phyloP scores from a whole-genome alignment of 1,140 invertebrate genomes.

The Chrysopa pallens region DNA sequence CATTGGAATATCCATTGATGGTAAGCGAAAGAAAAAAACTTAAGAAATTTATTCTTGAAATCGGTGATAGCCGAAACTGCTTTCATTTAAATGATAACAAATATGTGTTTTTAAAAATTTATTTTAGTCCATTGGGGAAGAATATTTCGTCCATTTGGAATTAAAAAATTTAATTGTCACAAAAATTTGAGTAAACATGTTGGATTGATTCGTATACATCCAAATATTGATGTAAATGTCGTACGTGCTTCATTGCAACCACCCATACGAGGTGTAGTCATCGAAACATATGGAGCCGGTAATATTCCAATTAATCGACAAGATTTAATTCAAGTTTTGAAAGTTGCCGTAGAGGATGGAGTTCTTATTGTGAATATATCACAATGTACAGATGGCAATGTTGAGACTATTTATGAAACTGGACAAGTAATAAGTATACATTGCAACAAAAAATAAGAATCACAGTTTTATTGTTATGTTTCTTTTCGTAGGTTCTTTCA shows the following conservation, averaged over 20 bases:
- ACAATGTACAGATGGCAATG: slow-evolving; percentile 66
- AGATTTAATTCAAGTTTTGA: slow-evolving; percentile 64
- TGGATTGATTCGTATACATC: slow-evolving; percentile 71
- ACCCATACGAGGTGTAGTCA: slow-evolving; percentile 58
- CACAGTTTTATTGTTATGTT: slow-evolving; percentile 8
- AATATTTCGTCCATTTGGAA: slow-evolving; percentile 50
- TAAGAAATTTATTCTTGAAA: too few relatives aligned
- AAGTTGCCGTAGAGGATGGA: slow-evolving; percentile 53
- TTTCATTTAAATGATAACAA: too few relatives aligned
- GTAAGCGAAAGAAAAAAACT: slow-evolving; percentile 23
- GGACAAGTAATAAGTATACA: slow-evolving; percentile 40
- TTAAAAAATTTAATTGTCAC: slow-evolving; percentile 64
- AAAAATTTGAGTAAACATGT: slow-evolving; percentile 68
- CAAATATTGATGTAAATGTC: slow-evolving; percentile 66
- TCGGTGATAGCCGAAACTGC: too few relatives aligned
- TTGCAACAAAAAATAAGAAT: slow-evolving; percentile 4
- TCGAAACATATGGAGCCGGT: slow-evolving; percentile 86
- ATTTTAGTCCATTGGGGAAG: slow-evolving; percentile 57
- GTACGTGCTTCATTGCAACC: slow-evolving; percentile 57
- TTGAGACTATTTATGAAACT: slow-evolving; percentile 62
- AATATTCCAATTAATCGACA: slow-evolving; percentile 72
- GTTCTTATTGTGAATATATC: slow-evolving; percentile 87
- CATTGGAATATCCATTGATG: slow-evolving; percentile 54
- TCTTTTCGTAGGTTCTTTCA: slow-evolving; percentile 24
- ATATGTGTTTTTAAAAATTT: too few relatives aligned